Percentiles rank a stretch among this genome's conserved stretches.
phyloP scores from a whole-genome alignment of 2,797 vertebrate species.

The Phataginus tetradactyla region DNA sequence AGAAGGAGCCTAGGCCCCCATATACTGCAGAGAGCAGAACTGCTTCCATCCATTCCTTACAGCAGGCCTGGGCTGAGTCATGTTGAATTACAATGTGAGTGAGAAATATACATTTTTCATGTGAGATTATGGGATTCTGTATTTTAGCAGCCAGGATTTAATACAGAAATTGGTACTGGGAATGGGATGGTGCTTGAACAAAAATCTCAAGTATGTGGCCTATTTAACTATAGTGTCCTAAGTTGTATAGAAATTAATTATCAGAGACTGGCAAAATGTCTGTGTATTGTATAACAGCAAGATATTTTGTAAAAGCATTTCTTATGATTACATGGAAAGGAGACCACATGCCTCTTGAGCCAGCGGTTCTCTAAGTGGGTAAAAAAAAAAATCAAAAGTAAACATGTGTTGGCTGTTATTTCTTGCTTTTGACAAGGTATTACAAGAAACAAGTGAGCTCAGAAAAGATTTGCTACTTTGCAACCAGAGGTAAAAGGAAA shows the following conservation, averaged over 20 bases:
- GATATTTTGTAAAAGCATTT: background rate
- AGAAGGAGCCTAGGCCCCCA: background rate
- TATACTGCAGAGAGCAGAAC: background rate
- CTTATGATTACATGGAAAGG: background rate
- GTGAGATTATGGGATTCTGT: background rate
- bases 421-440: background rate
- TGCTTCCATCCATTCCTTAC: background rate
- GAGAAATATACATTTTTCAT: background rate
- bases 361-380: background rate
- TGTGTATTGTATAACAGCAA: background rate
- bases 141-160: background rate
- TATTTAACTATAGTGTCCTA: background rate
- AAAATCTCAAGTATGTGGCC: background rate
- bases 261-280: background rate
- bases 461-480: background rate
- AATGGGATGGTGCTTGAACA: background rate
- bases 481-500: background rate
- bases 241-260: background rate
- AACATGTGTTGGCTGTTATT: background rate
- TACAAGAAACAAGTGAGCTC: background rate
- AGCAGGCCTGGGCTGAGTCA: background rate
- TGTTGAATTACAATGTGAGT: background rate
- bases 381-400: background rate
- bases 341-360: background rate
- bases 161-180: background rate